Base-by-base conservation (phyloP, 2,113 vertebrate genomes). In the Pavo muticus region DNA sequence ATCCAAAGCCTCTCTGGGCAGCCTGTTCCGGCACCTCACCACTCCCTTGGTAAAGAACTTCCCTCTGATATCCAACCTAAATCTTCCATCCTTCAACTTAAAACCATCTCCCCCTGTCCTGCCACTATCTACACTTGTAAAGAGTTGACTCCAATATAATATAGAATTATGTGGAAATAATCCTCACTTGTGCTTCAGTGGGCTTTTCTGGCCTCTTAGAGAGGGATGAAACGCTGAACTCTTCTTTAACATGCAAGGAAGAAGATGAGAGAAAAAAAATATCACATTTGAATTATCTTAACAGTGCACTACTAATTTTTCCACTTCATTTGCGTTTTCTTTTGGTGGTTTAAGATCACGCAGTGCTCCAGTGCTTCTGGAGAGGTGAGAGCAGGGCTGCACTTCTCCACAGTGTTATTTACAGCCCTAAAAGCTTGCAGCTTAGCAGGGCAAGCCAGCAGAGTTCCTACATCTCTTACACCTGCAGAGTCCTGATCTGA, bases 301-400 rank as follows among this genome's bases (percentile, higher is more conserved):
- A 91, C 21, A 44, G 5, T 20, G 50, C 25, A 40, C 71, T 83
- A 89, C 71, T 92, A 69, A 69, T 89, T 82, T 92, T 93, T 94
- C 91, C 76, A 70, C 30, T 73, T 88, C 69, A 60, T 91, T 93
- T 92, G 19, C 79, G 52, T 81, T 88, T 76, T 79, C 76, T 56
- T 56, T 67, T 69, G 64, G 12, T 67, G n/a, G 39, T 92, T 93
- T 91, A 83, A 92, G 88, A 88, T 20, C 74, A 64, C 73, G 73
- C 56, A 83, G 35, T 70, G 44, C 73, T 91, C 39, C 80, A 80
- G 52, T 16, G 10, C 61, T 81, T 30, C 72, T 76, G 74, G 77
- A 11, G 14, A 88, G 74, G 45, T 30, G 67, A 40, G 81, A 87
- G 27, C 59, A 69, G 35, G 80, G 82, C 56, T 73, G 42, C 77